Evolutionary conservation across 2,888 invertebrate genomes (phyloP), one percentile per base, ranked within the genome.

Genomic region (Pheosia tremula): DNA sequence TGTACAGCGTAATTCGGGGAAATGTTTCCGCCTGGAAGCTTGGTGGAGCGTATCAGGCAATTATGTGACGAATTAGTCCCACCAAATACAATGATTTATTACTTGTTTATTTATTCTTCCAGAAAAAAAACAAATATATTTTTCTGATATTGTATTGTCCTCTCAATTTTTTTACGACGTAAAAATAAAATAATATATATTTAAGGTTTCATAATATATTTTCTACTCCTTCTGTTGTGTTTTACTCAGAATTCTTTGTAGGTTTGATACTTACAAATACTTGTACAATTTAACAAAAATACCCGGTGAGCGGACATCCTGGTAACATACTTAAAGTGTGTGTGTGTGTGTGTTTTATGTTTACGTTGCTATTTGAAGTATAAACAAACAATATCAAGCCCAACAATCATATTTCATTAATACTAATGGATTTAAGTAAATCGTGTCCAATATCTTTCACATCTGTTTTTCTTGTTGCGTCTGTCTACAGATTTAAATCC

Each of bases 401-500:
- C 11, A 47, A 53, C 52, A 57, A 58, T 66, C 57, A 53, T 56
- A 67, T 47, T 58, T 67, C 45, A 45, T 53, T 38, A 5, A 39
- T 55, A 58, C 47, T 13, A 38, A 38, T 60, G 55, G 57, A 61
- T 57, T 54, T 38, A 54, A 38, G 39, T 56, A 45, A 58, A 56
- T 58, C 63, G 61, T 66, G 58, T 64, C 53, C 43, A n/a, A 60
- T 53, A 66, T 54, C 58, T 45, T 57, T 60, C 7, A 37, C 58
- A 66, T 66, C 54, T n/a, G 37, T 54, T 66, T 68, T 70, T 59
- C 47, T 68, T 74, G 50, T 68, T 74, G 55, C 55, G 64, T 60
- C 49, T 58, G 62, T 65, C 13, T 11, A 54, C 37, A 54, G 37
- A 63, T 55, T 62, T 58, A 67, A 75, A 71, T 75, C 69, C 61